These are phyloP conservation scores for Erynnis tages DNA, from an alignment of 2,888 invertebrate genomes.

Conservation along the genomic window DNA sequence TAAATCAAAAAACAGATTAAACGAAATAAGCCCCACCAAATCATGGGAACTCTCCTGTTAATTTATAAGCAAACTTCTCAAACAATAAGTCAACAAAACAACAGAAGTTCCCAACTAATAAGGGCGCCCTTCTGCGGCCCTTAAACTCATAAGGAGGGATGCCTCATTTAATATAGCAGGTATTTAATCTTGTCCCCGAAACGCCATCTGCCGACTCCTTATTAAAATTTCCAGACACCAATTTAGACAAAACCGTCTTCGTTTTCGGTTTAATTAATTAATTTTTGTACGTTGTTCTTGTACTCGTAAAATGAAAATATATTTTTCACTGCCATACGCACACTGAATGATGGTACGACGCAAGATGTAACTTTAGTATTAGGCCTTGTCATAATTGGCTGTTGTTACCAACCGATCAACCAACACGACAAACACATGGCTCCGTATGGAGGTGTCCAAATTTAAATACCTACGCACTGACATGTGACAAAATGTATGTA, in stretches of 20 bases:
- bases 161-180: conserved; percentile 28
- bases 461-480: no score
- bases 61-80: conserved; percentile 20
- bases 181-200: conserved; percentile 26
- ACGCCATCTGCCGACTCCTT: conserved; percentile 21
- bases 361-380: no score
- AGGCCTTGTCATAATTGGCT: no score
- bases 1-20: neutral
- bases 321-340: no score
- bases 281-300: conserved; percentile 8
- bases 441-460: no score
- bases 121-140: conserved; percentile 22
- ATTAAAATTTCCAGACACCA: conserved; percentile 25
- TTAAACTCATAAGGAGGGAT: conserved; percentile 26
- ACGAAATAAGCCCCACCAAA: neutral
- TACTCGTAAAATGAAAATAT: no score
- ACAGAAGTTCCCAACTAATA: conserved; percentile 27
- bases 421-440: no score
- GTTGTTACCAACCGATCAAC: no score
- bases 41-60: conserved; percentile 8
- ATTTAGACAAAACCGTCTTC: conserved; percentile 12
- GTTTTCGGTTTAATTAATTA: conserved; percentile 20
- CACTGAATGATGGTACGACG: no score
- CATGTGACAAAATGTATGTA: no score
- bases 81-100: conserved; percentile 25